phyloP scores from a whole-genome alignment of 2,797 vertebrate species.

The Yasuhikotakia modesta region DNA sequence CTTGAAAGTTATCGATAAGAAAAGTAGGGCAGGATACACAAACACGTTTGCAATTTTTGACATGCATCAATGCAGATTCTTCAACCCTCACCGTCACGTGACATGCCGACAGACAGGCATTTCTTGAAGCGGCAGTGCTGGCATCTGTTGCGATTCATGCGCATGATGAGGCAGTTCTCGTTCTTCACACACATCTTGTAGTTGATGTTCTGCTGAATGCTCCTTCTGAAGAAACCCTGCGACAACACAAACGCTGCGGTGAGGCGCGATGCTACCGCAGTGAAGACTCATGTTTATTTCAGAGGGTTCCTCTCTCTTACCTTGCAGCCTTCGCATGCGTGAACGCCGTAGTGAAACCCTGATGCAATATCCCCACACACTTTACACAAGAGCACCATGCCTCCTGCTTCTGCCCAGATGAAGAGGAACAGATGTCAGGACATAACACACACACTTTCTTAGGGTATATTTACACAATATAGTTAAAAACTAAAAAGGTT shows the following conservation, averaged over 20 bases:
- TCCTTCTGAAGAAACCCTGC: conserved; percentile 83
- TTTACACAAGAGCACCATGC: conserved; percentile 83
- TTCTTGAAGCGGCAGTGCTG: conserved; percentile 87
- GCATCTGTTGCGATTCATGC: conserved; percentile 84
- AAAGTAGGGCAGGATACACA: conserved; percentile 39
- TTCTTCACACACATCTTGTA: conserved; percentile 87
- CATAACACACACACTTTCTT: background rate
- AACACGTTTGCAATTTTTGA: conserved; percentile 54
- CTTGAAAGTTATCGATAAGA: conserved; percentile 49
- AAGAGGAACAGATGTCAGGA: conserved; percentile 40
- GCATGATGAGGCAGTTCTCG: conserved; percentile 82
- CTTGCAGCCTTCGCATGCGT: conserved; percentile 84
- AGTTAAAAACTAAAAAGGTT: no score
- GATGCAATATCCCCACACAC: conserved; percentile 83
- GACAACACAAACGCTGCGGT: background rate
- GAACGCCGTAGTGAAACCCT: conserved; percentile 83
- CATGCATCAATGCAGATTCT: background rate
- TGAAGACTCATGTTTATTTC: conserved; percentile 54
- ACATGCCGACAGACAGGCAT: conserved; percentile 84
- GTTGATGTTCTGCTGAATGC: conserved; percentile 86
- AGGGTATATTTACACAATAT: conserved; percentile 59
- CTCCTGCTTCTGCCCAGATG: conserved; percentile 75
- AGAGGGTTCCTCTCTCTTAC: conserved; percentile 62
- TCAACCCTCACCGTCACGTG: conserved; percentile 79
- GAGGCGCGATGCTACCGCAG: conserved; percentile 65